These are phyloP conservation scores for Sinocyclocheilus anophthalmus DNA, from an alignment of 2,113 vertebrate species.

Conservation along the genomic window DNA sequence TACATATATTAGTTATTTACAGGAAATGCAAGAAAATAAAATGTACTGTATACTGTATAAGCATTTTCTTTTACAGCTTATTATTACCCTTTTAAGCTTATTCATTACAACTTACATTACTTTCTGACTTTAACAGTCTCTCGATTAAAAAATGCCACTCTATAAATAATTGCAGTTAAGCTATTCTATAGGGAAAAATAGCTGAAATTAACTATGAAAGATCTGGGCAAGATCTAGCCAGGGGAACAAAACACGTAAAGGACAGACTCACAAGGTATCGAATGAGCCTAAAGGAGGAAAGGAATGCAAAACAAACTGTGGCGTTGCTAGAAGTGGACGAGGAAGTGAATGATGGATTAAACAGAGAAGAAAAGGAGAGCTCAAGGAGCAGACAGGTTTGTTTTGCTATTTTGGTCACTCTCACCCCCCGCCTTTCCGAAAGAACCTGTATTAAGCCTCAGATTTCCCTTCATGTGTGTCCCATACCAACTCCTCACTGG, in stretches of 20 bases:
- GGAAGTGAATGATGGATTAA: slow-evolving; percentile 9
- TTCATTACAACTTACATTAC: not conserved
- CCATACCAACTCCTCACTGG: not conserved
- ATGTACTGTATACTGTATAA: no score
- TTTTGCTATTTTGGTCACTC: slow-evolving; percentile 70
- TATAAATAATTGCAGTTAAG: not conserved
- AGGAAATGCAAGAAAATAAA: no score
- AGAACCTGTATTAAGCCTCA: slow-evolving; percentile 4
- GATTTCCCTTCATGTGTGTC: not conserved
- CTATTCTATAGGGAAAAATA: not conserved
- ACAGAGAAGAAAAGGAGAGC: slow-evolving; percentile 28
- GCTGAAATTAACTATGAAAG: not conserved
- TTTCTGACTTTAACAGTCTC: not conserved
- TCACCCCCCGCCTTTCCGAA: slow-evolving; percentile 60
- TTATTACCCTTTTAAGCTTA: no score
- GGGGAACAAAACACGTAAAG: not conserved
- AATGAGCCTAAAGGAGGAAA: not conserved
- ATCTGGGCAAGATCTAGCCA: not conserved
- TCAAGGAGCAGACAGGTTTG: slow-evolving; percentile 57
- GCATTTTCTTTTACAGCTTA: no score
- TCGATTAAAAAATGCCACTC: not conserved
- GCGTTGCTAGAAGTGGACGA: no score
- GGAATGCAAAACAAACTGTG: slow-evolving; percentile 9
- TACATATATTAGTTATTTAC: not conserved
- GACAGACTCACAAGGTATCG: not conserved